phyloP scores from a whole-genome alignment of 2,888 invertebrate species.

The Coleophora flavipennella region DNA sequence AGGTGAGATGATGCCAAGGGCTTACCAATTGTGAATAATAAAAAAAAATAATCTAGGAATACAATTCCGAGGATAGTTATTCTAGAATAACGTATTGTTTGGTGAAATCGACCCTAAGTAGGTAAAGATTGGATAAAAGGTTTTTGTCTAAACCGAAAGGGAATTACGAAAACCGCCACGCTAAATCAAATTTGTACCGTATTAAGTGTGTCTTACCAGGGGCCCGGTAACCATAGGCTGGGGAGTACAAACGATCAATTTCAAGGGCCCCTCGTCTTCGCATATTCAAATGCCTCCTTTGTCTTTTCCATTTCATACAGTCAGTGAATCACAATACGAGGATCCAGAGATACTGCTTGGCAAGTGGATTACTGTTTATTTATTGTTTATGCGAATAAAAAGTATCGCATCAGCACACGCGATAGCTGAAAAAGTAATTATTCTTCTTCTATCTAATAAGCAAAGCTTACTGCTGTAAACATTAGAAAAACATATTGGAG shows the following conservation, averaged over 20 bases:
- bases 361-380: constrained; percentile 13
- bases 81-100: no score
- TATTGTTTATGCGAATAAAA: constrained; percentile 1
- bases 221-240: constrained; percentile 61
- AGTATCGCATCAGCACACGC: not conserved
- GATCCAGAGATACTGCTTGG: constrained; percentile 14
- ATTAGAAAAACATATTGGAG: no score
- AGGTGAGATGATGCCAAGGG: no score
- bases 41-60: no score
- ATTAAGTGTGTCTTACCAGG: constrained; percentile 48
- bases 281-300: constrained; percentile 67
- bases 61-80: no score
- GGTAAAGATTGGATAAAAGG: no score
- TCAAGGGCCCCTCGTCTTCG: constrained; percentile 58
- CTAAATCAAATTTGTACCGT: constrained; percentile 63
- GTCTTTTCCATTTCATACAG: constrained; percentile 62
- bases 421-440: no score
- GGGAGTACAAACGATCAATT: constrained; percentile 65
- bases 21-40: no score
- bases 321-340: constrained; percentile 49
- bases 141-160: not conserved
- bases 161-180: constrained; percentile 17
- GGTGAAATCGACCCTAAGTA: no score
- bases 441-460: no score
- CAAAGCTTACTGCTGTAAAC: no score